Conservation (phyloP, 1,140 invertebrate species). For the Palaemon carinicauda region DNA sequence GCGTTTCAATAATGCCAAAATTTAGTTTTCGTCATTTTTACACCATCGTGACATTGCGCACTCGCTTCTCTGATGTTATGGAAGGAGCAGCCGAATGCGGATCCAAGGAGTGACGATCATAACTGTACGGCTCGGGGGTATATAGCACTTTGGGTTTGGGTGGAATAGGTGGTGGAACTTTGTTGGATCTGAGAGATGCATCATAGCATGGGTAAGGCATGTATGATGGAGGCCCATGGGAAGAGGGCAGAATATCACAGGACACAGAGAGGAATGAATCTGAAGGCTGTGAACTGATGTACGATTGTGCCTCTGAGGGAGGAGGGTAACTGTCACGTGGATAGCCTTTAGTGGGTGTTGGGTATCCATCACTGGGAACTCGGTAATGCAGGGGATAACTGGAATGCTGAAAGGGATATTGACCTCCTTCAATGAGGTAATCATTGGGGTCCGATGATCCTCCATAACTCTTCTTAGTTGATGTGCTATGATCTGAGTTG, state of each 20-base stretch:
- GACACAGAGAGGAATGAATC: slow-evolving; percentile 58
- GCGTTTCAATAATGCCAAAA: slow-evolving; percentile 5
- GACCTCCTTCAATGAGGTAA: slow-evolving; percentile 39
- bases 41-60: slow-evolving; percentile 59
- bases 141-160: slow-evolving; percentile 58
- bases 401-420: slow-evolving; percentile 34
- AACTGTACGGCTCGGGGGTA: slow-evolving; percentile 54
- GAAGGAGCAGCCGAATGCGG: slow-evolving; percentile 34
- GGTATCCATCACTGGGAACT: slow-evolving; percentile 25
- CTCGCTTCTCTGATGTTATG: slow-evolving; percentile 45
- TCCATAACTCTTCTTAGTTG: slow-evolving; percentile 58
- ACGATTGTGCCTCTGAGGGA: slow-evolving; percentile 49
- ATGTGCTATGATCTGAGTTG: slow-evolving; percentile 55
- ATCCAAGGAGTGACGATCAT: slow-evolving; percentile 42
- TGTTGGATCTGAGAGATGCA: slow-evolving; percentile 44
- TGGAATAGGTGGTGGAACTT: slow-evolving; percentile 56
- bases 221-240: slow-evolving; percentile 57
- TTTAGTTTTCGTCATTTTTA: slow-evolving; percentile 21
- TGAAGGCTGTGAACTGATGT: slow-evolving; percentile 58
- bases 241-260: slow-evolving; percentile 52
- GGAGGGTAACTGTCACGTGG: slow-evolving; percentile 37
- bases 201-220: slow-evolving; percentile 55
- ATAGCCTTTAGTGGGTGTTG: slow-evolving; percentile 13
- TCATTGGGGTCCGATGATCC: slow-evolving; percentile 53
- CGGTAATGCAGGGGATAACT: slow-evolving; percentile 24